Evolutionary conservation across 2,888 invertebrate genomes (phyloP), one percentile per base, ranked within the genome.

Genomic region (Melipona beecheii): DNA sequence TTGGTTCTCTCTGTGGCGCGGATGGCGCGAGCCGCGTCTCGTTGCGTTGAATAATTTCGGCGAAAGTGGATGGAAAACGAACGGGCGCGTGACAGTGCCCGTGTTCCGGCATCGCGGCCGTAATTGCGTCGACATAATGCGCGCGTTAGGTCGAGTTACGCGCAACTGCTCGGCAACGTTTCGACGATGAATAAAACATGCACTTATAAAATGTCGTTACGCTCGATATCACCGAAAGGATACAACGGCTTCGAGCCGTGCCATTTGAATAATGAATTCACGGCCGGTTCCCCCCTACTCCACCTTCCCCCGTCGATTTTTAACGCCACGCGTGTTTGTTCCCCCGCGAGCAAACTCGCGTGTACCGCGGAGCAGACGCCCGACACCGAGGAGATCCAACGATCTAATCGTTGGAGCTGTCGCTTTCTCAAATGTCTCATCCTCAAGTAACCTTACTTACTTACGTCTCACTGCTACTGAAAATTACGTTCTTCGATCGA

Each of bases 181-280:
- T 80, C 66, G 75, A 85, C 81, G 75, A 86, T 86, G 89, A 86
- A 89, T 89, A 89, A 86, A 89, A 88, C 88, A 86, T 85, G 79
- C 85, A 84, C 83, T 88, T 86, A 83, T 82, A 75, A 88, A 85
- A 85, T 68, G 77, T 54, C 73, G 74, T 76, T 76, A 82, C 76
- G 89, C 84, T 82, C 86, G 86, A 80, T 82, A 72, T 72, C 74
- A 56, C 71, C 76, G 75, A 65, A 71, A 79, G 75, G 64, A 54
- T 66, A 64, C n/a, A n/a, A 27, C 79, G 9, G 73, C 79, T 58
- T 27, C 74, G 70, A 49, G 43, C 62, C 62, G 49, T 21, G 56
- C 62, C 54, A 81, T 85, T 85, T 82, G 72, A 86, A 81, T 73
- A 75, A 84, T 80, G 71, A 80, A 80, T 74, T 77, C 75, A 60